Conservation (phyloP, 1,140 invertebrate genomes). For the Chrysoperla carnea region DNA sequence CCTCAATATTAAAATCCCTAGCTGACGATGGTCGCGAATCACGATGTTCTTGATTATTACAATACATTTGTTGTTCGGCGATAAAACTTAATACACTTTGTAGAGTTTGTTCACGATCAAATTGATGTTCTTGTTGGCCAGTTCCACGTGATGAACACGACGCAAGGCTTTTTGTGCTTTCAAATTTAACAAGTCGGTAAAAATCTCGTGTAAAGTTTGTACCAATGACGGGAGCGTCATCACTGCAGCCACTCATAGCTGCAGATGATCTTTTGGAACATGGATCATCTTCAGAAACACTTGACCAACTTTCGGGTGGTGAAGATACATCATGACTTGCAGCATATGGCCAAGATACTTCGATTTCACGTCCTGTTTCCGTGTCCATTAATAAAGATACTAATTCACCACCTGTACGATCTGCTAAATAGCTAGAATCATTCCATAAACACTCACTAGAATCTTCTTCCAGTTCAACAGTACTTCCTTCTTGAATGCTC, state of each 20-base stretch:
- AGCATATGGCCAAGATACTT: constrained; percentile 30
- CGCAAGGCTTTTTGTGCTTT: constrained; percentile 60
- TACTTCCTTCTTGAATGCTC: constrained; percentile 52
- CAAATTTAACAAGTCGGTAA: constrained; percentile 55
- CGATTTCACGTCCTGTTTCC: constrained; percentile 19
- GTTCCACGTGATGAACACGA: constrained; percentile 48
- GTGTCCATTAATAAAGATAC: constrained; percentile 23
- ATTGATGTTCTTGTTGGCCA: constrained; percentile 20
- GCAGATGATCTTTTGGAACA: constrained; percentile 47
- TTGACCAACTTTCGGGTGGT: constrained; percentile 45
- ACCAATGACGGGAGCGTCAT: constrained; percentile 43
- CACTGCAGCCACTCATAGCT: constrained; percentile 41
- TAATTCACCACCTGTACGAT: constrained; percentile 29
- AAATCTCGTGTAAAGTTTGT: constrained; percentile 63
- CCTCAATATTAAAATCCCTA: constrained; percentile 20
- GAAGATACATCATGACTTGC: constrained; percentile 18
- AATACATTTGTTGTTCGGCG: constrained; percentile 57
- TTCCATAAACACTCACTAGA: constrained; percentile 57
- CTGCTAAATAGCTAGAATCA: constrained; percentile 34
- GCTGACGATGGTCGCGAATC: constrained; percentile 29
- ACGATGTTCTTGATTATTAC: constrained; percentile 31
- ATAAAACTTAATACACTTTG: constrained; percentile 58
- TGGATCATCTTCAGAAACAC: constrained; percentile 25
- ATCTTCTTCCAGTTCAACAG: constrained; percentile 51
- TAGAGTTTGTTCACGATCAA: constrained; percentile 45